These are phyloP conservation scores for Pseudochromis fuscus DNA, from an alignment of 2,797 vertebrate genomes.

Conservation along the genomic window DNA sequence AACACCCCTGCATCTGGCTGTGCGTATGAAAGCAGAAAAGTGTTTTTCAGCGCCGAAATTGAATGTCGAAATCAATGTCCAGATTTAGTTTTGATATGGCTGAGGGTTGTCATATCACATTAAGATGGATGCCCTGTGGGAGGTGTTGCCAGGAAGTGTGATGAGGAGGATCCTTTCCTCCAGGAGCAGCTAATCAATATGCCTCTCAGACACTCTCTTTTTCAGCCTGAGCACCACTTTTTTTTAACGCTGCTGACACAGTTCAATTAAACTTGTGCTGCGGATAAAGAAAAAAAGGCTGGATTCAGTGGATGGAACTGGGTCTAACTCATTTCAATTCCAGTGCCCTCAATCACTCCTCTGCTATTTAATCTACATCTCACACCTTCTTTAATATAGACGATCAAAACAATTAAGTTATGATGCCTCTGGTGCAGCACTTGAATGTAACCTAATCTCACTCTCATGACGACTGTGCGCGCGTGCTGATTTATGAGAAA, in stretches of 20 bases:
- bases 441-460: conserved; percentile 31
- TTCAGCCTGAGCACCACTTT: conserved; percentile 47
- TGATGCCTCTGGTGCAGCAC: conserved; percentile 31
- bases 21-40: conserved; percentile 65
- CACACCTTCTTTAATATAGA: conserved; percentile 41
- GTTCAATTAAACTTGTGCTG: conserved; percentile 71
- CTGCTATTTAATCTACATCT: conserved; percentile 43
- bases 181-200: conserved; percentile 76
- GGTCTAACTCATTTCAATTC: conserved; percentile 55
- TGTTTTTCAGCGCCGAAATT: conserved; percentile 70
- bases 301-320: conserved; percentile 44
- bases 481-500: conserved; percentile 49
- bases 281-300: conserved; percentile 30
- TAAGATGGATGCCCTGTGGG: conserved; percentile 74
- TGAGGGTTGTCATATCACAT: conserved; percentile 78
- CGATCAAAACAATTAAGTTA: conserved; percentile 54
- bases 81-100: conserved; percentile 73
- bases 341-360: conserved; percentile 50
- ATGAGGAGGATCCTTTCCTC: conserved; percentile 70
- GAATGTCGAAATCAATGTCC: conserved; percentile 74
- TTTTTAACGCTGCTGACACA: conserved; percentile 66
- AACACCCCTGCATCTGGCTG: conserved; percentile 47
- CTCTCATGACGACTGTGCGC: background rate
- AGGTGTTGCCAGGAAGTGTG: conserved; percentile 71
- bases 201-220: conserved; percentile 67